Percentiles rank a stretch among this genome's conserved stretches.
Conservation (phyloP, 1,140 invertebrate species). For the Scaptomyza hsui region DNA sequence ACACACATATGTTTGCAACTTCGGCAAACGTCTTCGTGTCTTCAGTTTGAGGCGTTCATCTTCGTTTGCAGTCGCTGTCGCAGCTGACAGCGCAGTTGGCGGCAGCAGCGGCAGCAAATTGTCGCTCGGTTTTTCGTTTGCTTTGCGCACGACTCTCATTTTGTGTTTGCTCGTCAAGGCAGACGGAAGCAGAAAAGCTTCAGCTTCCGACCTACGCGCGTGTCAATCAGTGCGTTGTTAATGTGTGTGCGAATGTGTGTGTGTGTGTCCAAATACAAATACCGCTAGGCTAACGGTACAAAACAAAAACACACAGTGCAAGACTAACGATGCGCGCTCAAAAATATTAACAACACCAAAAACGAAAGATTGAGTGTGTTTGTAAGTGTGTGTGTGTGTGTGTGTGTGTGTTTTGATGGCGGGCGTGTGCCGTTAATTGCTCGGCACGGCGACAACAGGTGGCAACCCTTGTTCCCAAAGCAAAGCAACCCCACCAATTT, state of each 20-base stretch:
- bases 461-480: conserved; percentile 30
- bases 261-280: conserved; percentile 36
- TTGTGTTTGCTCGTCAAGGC: conserved; percentile 78
- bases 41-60: conserved; percentile 50
- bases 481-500: conserved; percentile 1
- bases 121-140: conserved; percentile 73
- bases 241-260: conserved; percentile 11
- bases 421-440: conserved; percentile 62
- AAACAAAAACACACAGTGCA: conserved; percentile 18
- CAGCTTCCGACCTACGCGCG: conserved; percentile 51
- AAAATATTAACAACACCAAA: conserved; percentile 36
- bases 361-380: conserved; percentile 34
- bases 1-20: conserved; percentile 30
- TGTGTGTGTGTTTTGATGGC: conserved; percentile 33
- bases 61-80: conserved; percentile 47
- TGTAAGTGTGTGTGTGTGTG: conserved; percentile 16
- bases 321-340: conserved; percentile 50
- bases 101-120: conserved; percentile 34
- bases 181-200: conserved; percentile 62
- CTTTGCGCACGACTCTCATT: conserved; percentile 81
- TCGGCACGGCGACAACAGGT: conserved; percentile 64
- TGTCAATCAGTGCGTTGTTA: conserved; percentile 16
- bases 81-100: conserved; percentile 22
- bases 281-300: conserved; percentile 51
- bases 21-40: conserved; percentile 65